Evolutionary conservation across 2,113 vertebrate species (phyloP).

Genomic region (Paracanthobrama guichenoti): DNA sequence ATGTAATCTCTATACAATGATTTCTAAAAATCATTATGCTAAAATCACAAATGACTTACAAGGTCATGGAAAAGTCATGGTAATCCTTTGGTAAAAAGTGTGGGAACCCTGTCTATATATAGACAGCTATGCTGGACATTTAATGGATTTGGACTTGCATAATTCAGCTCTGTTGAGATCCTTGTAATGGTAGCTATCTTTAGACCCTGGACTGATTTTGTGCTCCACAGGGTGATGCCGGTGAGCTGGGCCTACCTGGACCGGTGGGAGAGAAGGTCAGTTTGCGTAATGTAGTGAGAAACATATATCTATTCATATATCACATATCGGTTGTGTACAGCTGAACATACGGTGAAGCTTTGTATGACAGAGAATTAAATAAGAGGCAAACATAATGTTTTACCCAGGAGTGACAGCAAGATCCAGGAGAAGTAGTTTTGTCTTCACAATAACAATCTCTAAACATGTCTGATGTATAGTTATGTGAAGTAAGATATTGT

Average conservation of each 20-base stretch:
- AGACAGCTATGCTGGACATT: constrained; percentile 24
- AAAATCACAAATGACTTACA: neutral
- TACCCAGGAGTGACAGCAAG: neutral
- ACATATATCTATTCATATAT: neutral
- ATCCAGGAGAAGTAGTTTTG: neutral
- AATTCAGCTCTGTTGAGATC: constrained; percentile 39
- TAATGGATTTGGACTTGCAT: constrained; percentile 46
- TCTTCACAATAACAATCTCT: neutral
- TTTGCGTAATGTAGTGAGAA: constrained; percentile 25
- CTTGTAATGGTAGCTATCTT: constrained; percentile 38
- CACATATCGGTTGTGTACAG: neutral
- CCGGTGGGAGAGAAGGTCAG: constrained; percentile 85
- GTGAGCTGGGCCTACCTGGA: constrained; percentile 83
- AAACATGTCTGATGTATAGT: neutral
- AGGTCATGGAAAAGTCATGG: neutral
- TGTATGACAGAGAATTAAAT: neutral
- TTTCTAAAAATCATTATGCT: neutral
- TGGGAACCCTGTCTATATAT: neutral
- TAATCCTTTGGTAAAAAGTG: neutral
- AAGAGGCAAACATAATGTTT: neutral
- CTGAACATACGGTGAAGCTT: neutral
- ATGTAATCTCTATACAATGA: neutral
- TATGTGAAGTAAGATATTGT: neutral
- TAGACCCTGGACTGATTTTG: constrained; percentile 36
- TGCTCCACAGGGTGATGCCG: constrained; percentile 79